Percentiles rank a stretch among this genome's conserved stretches.
Conservation (phyloP, 2,113 vertebrate genomes). For the Pithys albifrons region DNA sequence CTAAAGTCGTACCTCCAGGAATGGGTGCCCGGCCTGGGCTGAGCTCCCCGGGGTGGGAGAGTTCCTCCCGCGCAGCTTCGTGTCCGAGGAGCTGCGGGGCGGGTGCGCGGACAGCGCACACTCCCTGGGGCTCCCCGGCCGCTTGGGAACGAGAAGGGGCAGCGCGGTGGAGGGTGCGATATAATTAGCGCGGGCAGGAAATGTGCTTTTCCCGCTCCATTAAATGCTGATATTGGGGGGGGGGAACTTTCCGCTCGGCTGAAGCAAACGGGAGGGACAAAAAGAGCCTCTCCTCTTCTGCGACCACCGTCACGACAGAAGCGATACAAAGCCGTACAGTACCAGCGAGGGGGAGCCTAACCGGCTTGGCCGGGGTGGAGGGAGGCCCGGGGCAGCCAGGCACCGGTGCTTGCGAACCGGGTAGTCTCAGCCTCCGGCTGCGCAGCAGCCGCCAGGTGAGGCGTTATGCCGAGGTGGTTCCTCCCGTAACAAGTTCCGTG, state of each 20-base stretch:
- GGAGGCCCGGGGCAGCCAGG: neutral
- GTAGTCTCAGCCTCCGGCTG: neutral
- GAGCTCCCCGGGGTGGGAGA: neutral
- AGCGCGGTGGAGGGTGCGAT: neutral
- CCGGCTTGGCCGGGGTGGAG: neutral
- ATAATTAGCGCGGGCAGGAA: slow-evolving; percentile 23
- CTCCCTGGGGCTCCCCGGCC: neutral
- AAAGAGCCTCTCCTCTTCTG: neutral
- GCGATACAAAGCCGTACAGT: neutral
- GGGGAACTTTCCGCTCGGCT: neutral
- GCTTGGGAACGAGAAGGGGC: neutral
- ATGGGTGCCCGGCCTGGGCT: neutral
- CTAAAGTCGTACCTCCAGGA: neutral
- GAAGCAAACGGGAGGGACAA: neutral
- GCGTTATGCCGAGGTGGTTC: neutral
- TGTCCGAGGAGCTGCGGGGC: neutral
- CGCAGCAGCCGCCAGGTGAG: neutral
- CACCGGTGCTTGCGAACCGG: neutral
- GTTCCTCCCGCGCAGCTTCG: neutral
- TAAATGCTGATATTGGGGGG: neutral
- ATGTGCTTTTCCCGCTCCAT: neutral
- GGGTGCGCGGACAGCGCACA: neutral
- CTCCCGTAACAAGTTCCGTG: neutral
- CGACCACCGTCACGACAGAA: neutral
- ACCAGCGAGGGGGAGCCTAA: too few relatives aligned